Conservation (phyloP, 2,888 invertebrate species). For the Xylocampa areola region DNA sequence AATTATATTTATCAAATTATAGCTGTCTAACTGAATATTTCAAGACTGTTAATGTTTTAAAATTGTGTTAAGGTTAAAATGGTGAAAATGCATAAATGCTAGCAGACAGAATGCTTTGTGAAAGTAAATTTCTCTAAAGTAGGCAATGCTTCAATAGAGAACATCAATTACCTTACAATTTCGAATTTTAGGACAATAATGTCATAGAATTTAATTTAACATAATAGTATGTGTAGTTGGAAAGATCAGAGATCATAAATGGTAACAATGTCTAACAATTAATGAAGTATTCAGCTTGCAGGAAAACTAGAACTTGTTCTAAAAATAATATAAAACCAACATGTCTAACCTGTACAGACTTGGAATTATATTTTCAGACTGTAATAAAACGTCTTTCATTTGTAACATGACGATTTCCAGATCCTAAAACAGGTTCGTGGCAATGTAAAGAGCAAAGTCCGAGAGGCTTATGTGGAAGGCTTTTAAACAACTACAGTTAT, state of each 20-base stretch:
- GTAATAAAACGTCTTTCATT: neutral
- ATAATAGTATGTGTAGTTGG: neutral
- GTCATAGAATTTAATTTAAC: no score
- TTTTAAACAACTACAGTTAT: neutral
- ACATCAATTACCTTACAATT: no score
- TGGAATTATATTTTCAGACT: neutral
- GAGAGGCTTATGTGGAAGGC: conserved; percentile 45
- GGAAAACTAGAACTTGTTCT: conserved; percentile 21
- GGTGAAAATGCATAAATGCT: neutral
- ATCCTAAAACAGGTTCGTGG: conserved; percentile 49
- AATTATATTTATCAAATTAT: no score
- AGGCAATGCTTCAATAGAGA: no score
- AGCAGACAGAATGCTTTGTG: neutral
- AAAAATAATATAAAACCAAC: conserved; percentile 6
- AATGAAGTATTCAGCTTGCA: neutral
- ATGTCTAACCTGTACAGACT: conserved; percentile 20
- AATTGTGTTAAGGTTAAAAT: no score
- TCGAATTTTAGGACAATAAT: no score
- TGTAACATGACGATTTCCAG: conserved; percentile 1
- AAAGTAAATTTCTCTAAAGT: no score
- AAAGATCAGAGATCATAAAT: neutral
- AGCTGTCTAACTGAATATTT: no score
- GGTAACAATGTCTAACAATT: neutral
- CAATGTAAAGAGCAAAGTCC: conserved; percentile 63
- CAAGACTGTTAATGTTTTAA: no score